Evolutionary conservation across 2,797 vertebrate genomes (phyloP).

Genomic region (Channa striata): DNA sequence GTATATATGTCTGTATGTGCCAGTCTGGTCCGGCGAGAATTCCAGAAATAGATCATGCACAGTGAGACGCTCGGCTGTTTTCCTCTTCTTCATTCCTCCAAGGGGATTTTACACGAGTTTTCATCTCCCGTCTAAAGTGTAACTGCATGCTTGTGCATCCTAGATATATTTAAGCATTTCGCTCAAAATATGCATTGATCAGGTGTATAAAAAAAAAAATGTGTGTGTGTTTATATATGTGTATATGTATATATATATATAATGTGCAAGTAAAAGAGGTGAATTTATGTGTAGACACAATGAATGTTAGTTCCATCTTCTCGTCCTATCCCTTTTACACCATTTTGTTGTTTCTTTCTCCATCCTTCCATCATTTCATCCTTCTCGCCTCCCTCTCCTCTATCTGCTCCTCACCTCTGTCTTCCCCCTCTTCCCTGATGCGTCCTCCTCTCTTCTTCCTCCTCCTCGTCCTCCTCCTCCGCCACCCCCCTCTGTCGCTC

Average conservation of each 20-base stretch:
- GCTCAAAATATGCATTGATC: conserved; percentile 40
- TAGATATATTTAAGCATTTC: conserved; percentile 47
- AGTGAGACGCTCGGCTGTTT: conserved; percentile 70
- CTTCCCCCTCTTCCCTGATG: conserved; percentile 40
- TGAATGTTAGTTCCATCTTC: conserved; percentile 49
- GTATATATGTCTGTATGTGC: conserved; percentile 22
- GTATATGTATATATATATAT: neutral
- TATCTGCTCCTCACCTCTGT: conserved; percentile 55
- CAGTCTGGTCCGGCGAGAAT: conserved; percentile 71
- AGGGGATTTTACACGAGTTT: conserved; percentile 73
- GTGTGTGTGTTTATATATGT: neutral
- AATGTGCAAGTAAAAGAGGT: conserved; percentile 9
- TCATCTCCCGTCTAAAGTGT: conserved; percentile 69
- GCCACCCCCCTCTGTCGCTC: conserved; percentile 73
- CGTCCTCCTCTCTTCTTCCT: conserved; percentile 22
- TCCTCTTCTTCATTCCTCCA: conserved; percentile 66
- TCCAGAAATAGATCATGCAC: conserved; percentile 79
- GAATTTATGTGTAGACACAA: conserved; percentile 14
- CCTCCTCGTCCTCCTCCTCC: conserved; percentile 46
- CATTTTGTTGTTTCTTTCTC: conserved; percentile 56
- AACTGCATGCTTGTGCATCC: conserved; percentile 65
- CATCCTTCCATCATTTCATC: conserved; percentile 40
- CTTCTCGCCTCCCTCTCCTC: conserved; percentile 32
- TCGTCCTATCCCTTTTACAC: conserved; percentile 36
- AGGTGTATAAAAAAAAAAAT: conserved; percentile 63